phyloP scores from a whole-genome alignment of 2,888 invertebrate species.

The Philereme vetulata region DNA sequence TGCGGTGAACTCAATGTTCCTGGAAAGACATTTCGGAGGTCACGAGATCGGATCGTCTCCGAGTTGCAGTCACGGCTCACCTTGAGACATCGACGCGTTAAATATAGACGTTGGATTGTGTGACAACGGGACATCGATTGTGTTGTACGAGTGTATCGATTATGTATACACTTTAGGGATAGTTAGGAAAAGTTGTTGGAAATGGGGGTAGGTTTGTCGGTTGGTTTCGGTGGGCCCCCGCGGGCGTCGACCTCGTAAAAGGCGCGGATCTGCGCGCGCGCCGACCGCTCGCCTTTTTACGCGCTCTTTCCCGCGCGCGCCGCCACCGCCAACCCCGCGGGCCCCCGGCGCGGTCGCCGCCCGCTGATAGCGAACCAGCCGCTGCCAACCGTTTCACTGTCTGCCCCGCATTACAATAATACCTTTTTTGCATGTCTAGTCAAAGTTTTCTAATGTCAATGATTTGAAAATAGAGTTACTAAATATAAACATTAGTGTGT shows the following conservation, averaged over 20 bases:
- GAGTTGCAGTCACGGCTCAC: constrained; percentile 43
- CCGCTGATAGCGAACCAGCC: constrained; percentile 80
- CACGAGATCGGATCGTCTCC: constrained; percentile 33
- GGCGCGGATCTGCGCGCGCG: constrained; percentile 74
- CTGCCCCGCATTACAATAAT: constrained; percentile 61
- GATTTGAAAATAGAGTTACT: not conserved
- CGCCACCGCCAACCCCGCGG: constrained; percentile 77
- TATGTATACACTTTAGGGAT: constrained; percentile 31
- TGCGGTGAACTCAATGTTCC: constrained; percentile 61
- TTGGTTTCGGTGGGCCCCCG: constrained; percentile 70
- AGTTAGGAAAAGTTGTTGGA: constrained; percentile 49
- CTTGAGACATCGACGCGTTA: constrained; percentile 51
- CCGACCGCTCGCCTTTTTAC: constrained; percentile 79
- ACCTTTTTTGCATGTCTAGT: constrained; percentile 20
- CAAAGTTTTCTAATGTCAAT: constrained; percentile 7
- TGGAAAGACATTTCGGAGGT: constrained; percentile 51
- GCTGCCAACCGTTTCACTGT: constrained; percentile 73
- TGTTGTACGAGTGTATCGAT: too few relatives aligned
- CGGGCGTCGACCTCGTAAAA: constrained; percentile 81
- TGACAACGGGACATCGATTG: constrained; percentile 29
- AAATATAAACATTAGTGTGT: not conserved
- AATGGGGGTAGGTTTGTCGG: constrained; percentile 54
- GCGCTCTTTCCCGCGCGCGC: constrained; percentile 73
- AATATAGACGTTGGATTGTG: constrained; percentile 40
- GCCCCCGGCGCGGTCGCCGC: constrained; percentile 81